Evolutionary conservation across 2,888 invertebrate species (phyloP).

Genomic region (Belgica antarctica): DNA sequence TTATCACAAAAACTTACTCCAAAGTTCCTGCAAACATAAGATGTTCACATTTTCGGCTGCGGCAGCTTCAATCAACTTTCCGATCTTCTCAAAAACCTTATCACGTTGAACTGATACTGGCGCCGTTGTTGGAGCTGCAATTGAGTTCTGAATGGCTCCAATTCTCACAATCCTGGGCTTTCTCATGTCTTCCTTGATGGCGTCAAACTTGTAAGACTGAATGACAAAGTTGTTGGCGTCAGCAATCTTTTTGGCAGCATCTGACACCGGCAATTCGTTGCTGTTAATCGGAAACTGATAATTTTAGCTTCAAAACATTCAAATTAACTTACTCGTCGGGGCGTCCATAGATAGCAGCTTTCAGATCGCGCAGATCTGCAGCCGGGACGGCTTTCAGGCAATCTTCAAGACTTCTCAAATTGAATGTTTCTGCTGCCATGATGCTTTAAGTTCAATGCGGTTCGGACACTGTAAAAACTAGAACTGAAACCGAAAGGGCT

Average conservation of each 20-base stretch:
- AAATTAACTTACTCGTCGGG: constrained; percentile 62
- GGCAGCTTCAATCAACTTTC: constrained; percentile 71
- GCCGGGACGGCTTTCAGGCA: constrained; percentile 62
- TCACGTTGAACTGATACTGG: constrained; percentile 72
- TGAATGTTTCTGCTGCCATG: constrained; percentile 25
- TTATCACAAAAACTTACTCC: constrained; percentile 66
- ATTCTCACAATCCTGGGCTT: constrained; percentile 70
- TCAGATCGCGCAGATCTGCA: constrained; percentile 63
- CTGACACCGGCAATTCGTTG: constrained; percentile 19
- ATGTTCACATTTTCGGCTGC: constrained; percentile 78
- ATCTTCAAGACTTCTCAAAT: constrained; percentile 53
- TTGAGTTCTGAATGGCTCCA: constrained; percentile 85
- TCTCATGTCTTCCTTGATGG: constrained; percentile 67
- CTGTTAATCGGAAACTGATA: not conserved
- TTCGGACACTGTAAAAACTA: not conserved
- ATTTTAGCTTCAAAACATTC: not conserved
- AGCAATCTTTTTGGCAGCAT: constrained; percentile 56
- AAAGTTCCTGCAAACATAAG: constrained; percentile 93
- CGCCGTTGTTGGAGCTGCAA: constrained; percentile 72
- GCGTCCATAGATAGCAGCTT: constrained; percentile 75
- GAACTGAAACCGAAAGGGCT: not conserved
- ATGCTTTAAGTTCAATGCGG: not conserved
- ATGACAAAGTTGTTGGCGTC: constrained; percentile 66
- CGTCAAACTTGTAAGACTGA: constrained; percentile 68
- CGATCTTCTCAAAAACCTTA: constrained; percentile 73